Conservation (phyloP, 2,797 vertebrate genomes). For the Corythornis leucogaster region DNA sequence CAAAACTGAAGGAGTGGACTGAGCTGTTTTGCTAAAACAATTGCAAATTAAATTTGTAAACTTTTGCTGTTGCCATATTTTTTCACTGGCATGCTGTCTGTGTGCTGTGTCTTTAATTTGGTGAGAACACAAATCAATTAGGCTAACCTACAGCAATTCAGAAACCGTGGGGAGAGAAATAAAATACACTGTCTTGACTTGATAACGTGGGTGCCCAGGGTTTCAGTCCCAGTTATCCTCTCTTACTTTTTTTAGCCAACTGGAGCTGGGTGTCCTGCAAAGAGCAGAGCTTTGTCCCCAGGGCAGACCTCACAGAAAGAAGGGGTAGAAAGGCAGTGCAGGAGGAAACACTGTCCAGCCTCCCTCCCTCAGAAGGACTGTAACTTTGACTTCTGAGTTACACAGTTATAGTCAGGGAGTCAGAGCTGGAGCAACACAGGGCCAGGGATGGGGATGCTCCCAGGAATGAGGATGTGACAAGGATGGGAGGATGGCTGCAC, state of each 20-base stretch:
- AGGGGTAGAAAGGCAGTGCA: background rate
- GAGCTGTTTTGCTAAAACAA: constrained; percentile 77
- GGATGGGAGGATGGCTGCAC: background rate
- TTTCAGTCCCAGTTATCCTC: background rate
- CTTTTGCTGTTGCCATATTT: constrained; percentile 71
- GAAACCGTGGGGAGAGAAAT: background rate
- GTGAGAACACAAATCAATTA: constrained; percentile 56
- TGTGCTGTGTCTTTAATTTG: constrained; percentile 37
- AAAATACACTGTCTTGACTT: background rate
- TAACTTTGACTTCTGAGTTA: background rate
- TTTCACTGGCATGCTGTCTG: constrained; percentile 50
- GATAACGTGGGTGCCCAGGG: background rate
- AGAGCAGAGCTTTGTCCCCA: background rate
- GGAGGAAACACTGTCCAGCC: background rate
- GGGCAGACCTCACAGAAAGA: background rate
- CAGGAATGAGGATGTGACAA: background rate
- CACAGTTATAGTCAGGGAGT: background rate
- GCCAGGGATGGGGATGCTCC: background rate
- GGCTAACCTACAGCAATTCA: constrained; percentile 32
- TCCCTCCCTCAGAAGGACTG: background rate
- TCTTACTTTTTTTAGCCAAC: background rate
- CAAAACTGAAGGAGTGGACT: constrained; percentile 75
- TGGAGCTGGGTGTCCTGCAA: background rate
- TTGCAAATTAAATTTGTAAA: constrained; percentile 76
- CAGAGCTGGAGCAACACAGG: background rate